Percentiles rank a stretch among this genome's conserved stretches.
Conservation (phyloP, 1,140 invertebrate genomes). For the Phenacoccus solenopsis region DNA sequence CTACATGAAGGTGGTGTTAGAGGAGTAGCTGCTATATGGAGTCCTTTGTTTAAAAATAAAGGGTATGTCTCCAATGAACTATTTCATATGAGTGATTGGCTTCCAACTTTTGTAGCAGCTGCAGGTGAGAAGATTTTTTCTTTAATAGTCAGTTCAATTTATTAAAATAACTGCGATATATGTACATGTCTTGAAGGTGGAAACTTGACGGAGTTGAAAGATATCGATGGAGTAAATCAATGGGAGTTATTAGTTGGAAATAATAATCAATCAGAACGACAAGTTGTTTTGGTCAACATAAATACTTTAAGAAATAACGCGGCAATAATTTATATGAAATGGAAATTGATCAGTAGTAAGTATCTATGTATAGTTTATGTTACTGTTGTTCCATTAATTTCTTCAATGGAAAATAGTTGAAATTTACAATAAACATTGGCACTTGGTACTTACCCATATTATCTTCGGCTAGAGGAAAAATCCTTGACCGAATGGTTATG, state of each 20-base stretch:
- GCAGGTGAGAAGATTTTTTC: no score
- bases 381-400: no score
- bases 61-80: slow-evolving; percentile 35
- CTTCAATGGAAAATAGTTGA: no score
- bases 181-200: slow-evolving; percentile 33
- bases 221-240: slow-evolving; percentile 45
- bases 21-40: slow-evolving; percentile 38
- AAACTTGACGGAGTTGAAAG: slow-evolving; percentile 32
- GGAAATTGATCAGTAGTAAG: slow-evolving; percentile 26
- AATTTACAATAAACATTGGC: no score
- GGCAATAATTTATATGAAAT: slow-evolving; percentile 22
- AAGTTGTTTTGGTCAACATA: slow-evolving; percentile 56
- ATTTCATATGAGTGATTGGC: slow-evolving; percentile 44
- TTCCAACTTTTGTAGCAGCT: slow-evolving; percentile 49
- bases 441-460: no score
- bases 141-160: no score
- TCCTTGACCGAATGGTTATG: no score
- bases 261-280: slow-evolving; percentile 36
- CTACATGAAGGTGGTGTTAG: slow-evolving; percentile 36
- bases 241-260: slow-evolving; percentile 42
- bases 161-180: no score
- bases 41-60: slow-evolving; percentile 33
- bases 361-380: no score
- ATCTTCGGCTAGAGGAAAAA: no score
- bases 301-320: slow-evolving; percentile 41